These are phyloP conservation scores for Anseranas semipalmata DNA, from an alignment of 2,113 vertebrate genomes.

Conservation along the genomic window DNA sequence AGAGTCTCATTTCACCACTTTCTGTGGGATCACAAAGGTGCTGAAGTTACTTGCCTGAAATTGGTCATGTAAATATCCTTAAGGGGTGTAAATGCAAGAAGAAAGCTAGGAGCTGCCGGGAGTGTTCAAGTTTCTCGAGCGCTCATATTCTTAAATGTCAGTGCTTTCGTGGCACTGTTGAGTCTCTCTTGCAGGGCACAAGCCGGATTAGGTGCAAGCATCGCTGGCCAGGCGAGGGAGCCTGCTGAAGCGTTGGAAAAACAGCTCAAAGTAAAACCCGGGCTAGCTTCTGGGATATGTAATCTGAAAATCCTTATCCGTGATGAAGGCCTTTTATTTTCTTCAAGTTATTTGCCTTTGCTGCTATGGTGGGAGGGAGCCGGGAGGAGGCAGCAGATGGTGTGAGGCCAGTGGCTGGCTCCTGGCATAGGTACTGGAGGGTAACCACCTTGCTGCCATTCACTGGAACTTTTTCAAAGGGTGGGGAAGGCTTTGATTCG, in stretches of 20 bases:
- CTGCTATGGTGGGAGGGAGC: accelerated
- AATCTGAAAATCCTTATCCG: not conserved
- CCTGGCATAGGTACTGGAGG: not conserved
- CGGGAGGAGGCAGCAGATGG: not conserved
- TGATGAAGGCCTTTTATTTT: not conserved
- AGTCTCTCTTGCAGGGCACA: not conserved
- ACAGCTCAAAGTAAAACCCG: not conserved
- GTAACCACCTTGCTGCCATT: not conserved
- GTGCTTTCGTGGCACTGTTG: not conserved
- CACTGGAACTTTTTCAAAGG: not conserved
- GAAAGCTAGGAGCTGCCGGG: not conserved
- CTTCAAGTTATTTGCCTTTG: not conserved
- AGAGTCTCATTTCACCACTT: accelerated
- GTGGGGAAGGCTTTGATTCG: not conserved
- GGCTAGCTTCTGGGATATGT: not conserved
- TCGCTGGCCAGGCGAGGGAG: not conserved
- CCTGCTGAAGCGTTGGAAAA: not conserved
- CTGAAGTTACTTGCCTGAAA: not conserved
- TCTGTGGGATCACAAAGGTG: not conserved
- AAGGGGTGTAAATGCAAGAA: not conserved
- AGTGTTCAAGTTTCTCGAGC: not conserved
- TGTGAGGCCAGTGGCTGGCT: not conserved
- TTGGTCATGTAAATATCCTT: not conserved
- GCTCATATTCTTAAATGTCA: not conserved
- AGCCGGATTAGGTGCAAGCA: not conserved